These are phyloP conservation scores for Hybognathus amarus DNA, from an alignment of 2,797 vertebrate genomes.

Conservation along the genomic window DNA sequence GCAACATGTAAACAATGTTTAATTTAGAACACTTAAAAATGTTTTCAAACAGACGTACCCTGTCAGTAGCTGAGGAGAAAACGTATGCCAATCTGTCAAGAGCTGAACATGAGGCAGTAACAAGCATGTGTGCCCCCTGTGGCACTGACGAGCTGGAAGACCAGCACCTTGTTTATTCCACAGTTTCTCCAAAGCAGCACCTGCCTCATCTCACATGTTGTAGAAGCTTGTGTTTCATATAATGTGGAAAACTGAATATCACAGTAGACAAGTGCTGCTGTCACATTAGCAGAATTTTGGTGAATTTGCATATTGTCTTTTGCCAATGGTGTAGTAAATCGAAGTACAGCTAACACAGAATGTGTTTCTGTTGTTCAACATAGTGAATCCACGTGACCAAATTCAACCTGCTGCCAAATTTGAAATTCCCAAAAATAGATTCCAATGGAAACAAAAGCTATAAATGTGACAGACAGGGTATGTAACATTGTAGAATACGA, in stretches of 20 bases:
- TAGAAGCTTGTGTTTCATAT: background rate
- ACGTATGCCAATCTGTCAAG: conserved; percentile 14
- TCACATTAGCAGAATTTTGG: background rate
- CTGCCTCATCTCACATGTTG: background rate
- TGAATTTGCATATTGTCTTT: background rate
- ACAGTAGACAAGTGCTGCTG: background rate
- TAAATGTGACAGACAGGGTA: too few species aligned
- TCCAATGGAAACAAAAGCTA: background rate
- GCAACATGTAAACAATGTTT: conserved; percentile 33
- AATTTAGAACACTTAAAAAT: conserved; percentile 30
- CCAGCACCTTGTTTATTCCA: background rate
- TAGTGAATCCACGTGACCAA: background rate
- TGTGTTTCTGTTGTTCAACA: background rate
- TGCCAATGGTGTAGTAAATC: background rate
- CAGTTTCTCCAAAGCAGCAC: background rate
- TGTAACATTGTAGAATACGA: too few species aligned
- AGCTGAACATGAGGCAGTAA: conserved; percentile 18
- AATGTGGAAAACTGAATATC: conserved; percentile 1
- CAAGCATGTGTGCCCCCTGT: background rate
- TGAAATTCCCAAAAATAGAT: background rate
- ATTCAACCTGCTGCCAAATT: background rate
- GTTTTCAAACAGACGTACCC: conserved; percentile 16
- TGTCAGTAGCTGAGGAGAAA: conserved; percentile 11
- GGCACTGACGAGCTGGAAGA: background rate
- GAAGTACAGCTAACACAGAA: background rate